These are phyloP conservation scores for Drosophila pseudoananassae DNA, from an alignment of 1,140 invertebrate species.

Conservation along the genomic window DNA sequence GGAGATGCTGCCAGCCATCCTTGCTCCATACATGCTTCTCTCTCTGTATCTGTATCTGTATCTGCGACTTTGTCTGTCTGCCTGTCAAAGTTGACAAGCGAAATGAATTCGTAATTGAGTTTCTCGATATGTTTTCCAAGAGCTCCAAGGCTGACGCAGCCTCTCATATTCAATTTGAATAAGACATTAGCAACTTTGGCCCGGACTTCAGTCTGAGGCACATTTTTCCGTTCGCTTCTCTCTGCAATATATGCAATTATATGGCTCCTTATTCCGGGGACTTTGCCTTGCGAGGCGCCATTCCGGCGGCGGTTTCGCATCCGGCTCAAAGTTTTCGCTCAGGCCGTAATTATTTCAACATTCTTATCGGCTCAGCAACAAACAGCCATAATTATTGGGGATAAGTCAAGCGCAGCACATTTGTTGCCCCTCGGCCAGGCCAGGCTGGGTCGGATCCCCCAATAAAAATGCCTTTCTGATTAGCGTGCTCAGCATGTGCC, in stretches of 20 bases:
- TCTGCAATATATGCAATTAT: constrained; percentile 16
- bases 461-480: constrained; percentile 72
- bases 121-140: constrained; percentile 56
- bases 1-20: constrained; percentile 23
- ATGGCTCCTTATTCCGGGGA: background rate
- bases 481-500: constrained; percentile 63
- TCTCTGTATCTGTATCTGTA: constrained; percentile 16
- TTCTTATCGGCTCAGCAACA: constrained; percentile 56
- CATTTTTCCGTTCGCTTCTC: constrained; percentile 6
- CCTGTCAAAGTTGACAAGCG: constrained; percentile 68
- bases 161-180: constrained; percentile 56
- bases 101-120: constrained; percentile 83
- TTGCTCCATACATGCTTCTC: background rate
- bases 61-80: constrained; percentile 49
- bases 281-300: constrained; percentile 12
- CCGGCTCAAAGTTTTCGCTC: constrained; percentile 25
- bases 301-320: constrained; percentile 28
- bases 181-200: constrained; percentile 56
- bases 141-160: constrained; percentile 22
- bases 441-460: constrained; percentile 21
- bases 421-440: constrained; percentile 34
- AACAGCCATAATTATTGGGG: constrained; percentile 68
- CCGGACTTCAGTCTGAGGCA: background rate
- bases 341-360: constrained; percentile 61
- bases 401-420: constrained; percentile 70